Conservation (phyloP, 2,888 invertebrate species). For the Pristionchus entomophagus region DNA sequence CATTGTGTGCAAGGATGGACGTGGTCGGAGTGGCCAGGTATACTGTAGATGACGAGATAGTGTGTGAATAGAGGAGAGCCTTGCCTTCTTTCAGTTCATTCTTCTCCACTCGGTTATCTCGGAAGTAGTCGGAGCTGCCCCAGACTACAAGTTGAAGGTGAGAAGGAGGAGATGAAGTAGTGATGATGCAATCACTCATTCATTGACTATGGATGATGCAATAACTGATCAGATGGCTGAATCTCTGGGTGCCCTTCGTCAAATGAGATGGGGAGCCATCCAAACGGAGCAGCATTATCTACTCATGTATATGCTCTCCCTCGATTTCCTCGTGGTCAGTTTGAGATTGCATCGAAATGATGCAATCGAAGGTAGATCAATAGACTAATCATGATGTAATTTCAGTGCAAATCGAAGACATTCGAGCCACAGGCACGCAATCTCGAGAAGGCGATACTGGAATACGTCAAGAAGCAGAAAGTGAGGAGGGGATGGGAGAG, state of each 20-base stretch:
- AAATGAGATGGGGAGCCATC: conserved; percentile 42
- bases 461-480: conserved; percentile 19
- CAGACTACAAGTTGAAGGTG: conserved; percentile 6
- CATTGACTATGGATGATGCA: too few relatives aligned
- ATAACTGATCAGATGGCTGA: not conserved
- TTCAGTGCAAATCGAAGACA: conserved; percentile 35
- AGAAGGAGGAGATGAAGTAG: too few relatives aligned
- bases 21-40: not conserved
- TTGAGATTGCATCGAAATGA: not conserved
- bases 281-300: conserved; percentile 37
- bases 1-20: conserved; percentile 40
- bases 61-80: not conserved
- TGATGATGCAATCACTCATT: not conserved
- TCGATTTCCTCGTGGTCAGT: conserved; percentile 22
- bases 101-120: conserved; percentile 39
- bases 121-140: not conserved
- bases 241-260: conserved; percentile 4
- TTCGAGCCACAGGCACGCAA: conserved; percentile 8
- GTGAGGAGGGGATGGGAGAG: too few relatives aligned
- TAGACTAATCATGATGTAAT: not conserved
- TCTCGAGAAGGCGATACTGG: not conserved
- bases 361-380: not conserved
- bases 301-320: conserved; percentile 27
- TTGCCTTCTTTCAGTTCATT: not conserved
- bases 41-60: not conserved